Percentiles rank a stretch among this genome's conserved stretches.
These are phyloP conservation scores for Zaprionus capensis DNA, from an alignment of 1,140 invertebrate species.

Conservation along the genomic window DNA sequence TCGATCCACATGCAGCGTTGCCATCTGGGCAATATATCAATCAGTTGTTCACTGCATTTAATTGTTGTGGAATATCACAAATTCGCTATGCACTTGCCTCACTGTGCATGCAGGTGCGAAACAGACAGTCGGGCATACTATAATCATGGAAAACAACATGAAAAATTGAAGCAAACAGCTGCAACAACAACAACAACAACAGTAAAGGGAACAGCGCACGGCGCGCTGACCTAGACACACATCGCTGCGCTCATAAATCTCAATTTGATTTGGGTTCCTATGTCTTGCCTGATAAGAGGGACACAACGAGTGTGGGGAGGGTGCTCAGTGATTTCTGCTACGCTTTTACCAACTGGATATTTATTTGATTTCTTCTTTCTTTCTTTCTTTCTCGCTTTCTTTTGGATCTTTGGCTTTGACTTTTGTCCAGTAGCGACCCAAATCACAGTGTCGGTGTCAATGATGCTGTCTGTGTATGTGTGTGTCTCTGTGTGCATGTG, in stretches of 20 bases:
- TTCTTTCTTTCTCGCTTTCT: slow-evolving; percentile 17
- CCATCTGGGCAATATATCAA: neutral
- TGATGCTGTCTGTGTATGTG: slow-evolving; percentile 16
- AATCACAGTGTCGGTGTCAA: slow-evolving; percentile 27
- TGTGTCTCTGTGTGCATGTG: slow-evolving; percentile 12
- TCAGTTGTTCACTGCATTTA: neutral
- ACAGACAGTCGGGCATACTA: slow-evolving; percentile 13
- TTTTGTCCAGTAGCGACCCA: slow-evolving; percentile 28
- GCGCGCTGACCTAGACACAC: slow-evolving; percentile 72
- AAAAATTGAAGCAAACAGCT: slow-evolving; percentile 62
- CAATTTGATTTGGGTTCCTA: slow-evolving; percentile 77
- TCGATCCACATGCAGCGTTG: neutral
- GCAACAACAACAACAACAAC: slow-evolving; percentile 37
- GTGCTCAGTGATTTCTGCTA: slow-evolving; percentile 47
- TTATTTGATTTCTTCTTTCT: slow-evolving; percentile 70
- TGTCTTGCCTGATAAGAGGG: slow-evolving; percentile 24
- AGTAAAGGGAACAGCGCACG: slow-evolving; percentile 22
- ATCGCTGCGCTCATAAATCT: slow-evolving; percentile 80
- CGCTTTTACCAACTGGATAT: slow-evolving; percentile 47
- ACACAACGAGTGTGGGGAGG: neutral
- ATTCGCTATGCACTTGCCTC: neutral
- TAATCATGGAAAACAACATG: slow-evolving; percentile 66
- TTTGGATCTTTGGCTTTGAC: slow-evolving; percentile 50
- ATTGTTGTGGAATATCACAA: neutral
- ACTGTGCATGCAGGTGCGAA: slow-evolving; percentile 48